Percentiles rank a stretch among this genome's conserved stretches.
These are phyloP conservation scores for Gadus chalcogrammus DNA, from an alignment of 2,113 vertebrate genomes.

Conservation along the genomic window DNA sequence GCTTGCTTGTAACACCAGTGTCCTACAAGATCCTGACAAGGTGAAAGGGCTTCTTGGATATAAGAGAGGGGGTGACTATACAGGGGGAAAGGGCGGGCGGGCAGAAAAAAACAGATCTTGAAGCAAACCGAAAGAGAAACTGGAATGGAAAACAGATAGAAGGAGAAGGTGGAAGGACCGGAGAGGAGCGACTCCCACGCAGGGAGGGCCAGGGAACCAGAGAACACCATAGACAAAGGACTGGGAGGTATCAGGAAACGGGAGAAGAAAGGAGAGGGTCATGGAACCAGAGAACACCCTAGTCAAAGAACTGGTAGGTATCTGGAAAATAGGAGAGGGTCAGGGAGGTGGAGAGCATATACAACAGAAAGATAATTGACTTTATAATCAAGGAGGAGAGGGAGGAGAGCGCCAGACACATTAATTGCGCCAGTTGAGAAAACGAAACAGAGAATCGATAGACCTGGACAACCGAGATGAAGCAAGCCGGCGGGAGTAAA, in stretches of 20 bases:
- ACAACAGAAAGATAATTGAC: background rate
- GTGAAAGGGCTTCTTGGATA: conserved; percentile 5
- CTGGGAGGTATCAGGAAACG: background rate
- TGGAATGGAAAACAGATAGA: conserved; percentile 5
- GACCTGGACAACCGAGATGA: no score
- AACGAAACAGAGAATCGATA: no score
- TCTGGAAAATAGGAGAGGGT: background rate
- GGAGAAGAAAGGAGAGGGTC: background rate
- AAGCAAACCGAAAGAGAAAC: background rate
- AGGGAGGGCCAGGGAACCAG: no score
- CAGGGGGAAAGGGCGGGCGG: background rate
- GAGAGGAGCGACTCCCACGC: background rate
- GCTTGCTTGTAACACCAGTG: conserved; percentile 14
- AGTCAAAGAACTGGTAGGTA: background rate
- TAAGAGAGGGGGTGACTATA: background rate
- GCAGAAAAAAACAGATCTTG: background rate
- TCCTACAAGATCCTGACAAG: conserved; percentile 22
- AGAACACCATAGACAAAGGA: background rate
- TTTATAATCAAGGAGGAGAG: background rate
- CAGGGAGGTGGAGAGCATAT: background rate
- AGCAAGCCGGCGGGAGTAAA: no score
- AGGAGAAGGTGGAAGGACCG: conserved; percentile 13
- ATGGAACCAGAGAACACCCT: no score
- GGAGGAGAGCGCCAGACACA: background rate
- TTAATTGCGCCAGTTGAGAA: no score